These are phyloP conservation scores for Parasteatoda tepidariorum DNA, from an alignment of 1,140 invertebrate genomes.

Conservation along the genomic window DNA sequence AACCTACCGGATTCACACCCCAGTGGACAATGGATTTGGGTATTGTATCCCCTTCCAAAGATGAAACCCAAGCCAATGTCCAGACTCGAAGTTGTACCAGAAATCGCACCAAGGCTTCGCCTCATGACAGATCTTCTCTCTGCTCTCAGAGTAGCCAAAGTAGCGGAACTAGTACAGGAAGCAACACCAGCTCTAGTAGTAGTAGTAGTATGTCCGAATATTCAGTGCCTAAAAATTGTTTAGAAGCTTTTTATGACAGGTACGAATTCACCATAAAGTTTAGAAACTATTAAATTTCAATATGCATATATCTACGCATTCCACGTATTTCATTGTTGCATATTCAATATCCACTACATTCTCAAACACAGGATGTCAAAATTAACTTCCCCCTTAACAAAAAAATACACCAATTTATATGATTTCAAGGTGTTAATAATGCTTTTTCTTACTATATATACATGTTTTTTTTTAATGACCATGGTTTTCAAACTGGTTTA, in stretches of 20 bases:
- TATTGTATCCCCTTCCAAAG: slow-evolving; percentile 51
- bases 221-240: slow-evolving; percentile 68
- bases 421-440: too few relatives aligned
- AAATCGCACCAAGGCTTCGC: slow-evolving; percentile 22
- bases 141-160: slow-evolving; percentile 61
- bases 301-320: too few relatives aligned
- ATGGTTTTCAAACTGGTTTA: too few relatives aligned
- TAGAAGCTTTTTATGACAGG: slow-evolving; percentile 65
- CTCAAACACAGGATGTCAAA: too few relatives aligned
- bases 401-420: too few relatives aligned
- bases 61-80: slow-evolving; percentile 22
- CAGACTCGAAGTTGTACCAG: slow-evolving; percentile 30
- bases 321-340: too few relatives aligned
- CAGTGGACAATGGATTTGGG: slow-evolving; percentile 75
- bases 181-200: slow-evolving; percentile 69
- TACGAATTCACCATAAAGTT: too few relatives aligned
- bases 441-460: too few relatives aligned
- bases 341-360: too few relatives aligned
- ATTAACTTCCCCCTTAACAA: too few relatives aligned
- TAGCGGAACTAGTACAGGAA: slow-evolving; percentile 66
- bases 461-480: too few relatives aligned
- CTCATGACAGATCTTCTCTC: slow-evolving; percentile 50
- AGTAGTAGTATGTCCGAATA: slow-evolving; percentile 71
- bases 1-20: slow-evolving; percentile 70
- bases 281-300: too few relatives aligned